A percentile compares a stretch with the other conserved stretches of the same genome.
Evolutionary conservation across 2,888 invertebrate genomes (phyloP).

Genomic region (Punctoribates punctum): DNA sequence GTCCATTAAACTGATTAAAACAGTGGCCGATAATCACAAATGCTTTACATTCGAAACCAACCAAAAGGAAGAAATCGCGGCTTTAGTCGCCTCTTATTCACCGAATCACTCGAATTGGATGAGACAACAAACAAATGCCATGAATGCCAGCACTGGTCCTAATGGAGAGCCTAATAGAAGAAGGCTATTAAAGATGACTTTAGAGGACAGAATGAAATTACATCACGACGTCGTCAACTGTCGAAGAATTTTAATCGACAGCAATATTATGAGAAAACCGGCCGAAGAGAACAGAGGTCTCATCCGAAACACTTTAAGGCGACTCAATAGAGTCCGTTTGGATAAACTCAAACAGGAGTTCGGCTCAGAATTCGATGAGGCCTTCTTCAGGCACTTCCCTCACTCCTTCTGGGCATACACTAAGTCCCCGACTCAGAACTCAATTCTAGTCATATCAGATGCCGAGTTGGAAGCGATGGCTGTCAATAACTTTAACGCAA

Average conservation of each 20-base stretch:
- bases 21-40: constrained; percentile 58
- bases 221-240: constrained; percentile 83
- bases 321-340: constrained; percentile 64
- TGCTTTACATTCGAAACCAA: constrained; percentile 77
- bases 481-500: constrained; percentile 79
- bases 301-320: constrained; percentile 77
- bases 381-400: constrained; percentile 43
- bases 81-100: constrained; percentile 84
- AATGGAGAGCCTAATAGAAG: constrained; percentile 25
- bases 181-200: constrained; percentile 65
- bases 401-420: constrained; percentile 73
- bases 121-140: constrained; percentile 48
- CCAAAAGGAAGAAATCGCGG: constrained; percentile 86
- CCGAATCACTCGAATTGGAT: constrained; percentile 68
- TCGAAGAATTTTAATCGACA: constrained; percentile 74
- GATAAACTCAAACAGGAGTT: constrained; percentile 45
- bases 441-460: constrained; percentile 76
- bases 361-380: constrained; percentile 41
- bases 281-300: constrained; percentile 75
- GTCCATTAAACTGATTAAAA: constrained; percentile 76
- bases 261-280: constrained; percentile 74
- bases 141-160: not conserved
- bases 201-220: constrained; percentile 78
- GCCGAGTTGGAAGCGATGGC: constrained; percentile 76
- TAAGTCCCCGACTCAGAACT: constrained; percentile 72